phyloP scores from a whole-genome alignment of 2,888 invertebrate genomes.

The Amorpha juglandis region DNA sequence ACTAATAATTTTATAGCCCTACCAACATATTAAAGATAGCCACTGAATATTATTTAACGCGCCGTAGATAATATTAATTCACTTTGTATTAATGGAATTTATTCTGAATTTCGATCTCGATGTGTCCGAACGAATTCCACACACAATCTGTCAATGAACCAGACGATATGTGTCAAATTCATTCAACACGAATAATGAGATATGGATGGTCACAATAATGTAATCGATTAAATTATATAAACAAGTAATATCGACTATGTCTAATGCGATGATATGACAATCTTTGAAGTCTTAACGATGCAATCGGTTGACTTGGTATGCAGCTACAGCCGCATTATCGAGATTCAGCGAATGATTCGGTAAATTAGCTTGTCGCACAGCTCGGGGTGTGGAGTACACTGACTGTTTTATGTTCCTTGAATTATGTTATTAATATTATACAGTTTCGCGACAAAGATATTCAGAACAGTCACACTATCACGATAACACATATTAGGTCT shows the following conservation, averaged over 20 bases:
- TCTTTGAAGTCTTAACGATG: too few species aligned
- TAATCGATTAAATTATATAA: not conserved
- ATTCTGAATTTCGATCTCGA: conserved; percentile 46
- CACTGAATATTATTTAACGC: conserved; percentile 36
- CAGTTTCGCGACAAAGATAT: too few species aligned
- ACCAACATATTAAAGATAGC: conserved; percentile 39
- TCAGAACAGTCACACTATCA: too few species aligned
- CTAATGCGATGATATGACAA: not conserved
- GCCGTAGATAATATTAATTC: conserved; percentile 39
- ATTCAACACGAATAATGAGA: conserved; percentile 2
- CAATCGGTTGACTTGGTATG: too few species aligned
- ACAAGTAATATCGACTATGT: conserved; percentile 5
- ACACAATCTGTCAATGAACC: conserved; percentile 37
- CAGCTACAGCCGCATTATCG: too few species aligned
- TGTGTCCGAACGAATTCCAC: conserved; percentile 43
- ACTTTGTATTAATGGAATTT: conserved; percentile 44
- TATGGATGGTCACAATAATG: conserved; percentile 1
- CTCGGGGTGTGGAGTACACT: too few species aligned
- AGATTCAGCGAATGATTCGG: too few species aligned
- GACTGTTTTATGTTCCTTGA: too few species aligned
- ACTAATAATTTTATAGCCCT: conserved; percentile 16
- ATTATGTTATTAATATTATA: too few species aligned
- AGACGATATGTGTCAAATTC: conserved; percentile 28
- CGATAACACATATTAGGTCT: too few species aligned
- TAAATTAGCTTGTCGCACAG: too few species aligned